Conservation (phyloP, 2,888 invertebrate genomes). For the Myopa tessellatipennis region DNA sequence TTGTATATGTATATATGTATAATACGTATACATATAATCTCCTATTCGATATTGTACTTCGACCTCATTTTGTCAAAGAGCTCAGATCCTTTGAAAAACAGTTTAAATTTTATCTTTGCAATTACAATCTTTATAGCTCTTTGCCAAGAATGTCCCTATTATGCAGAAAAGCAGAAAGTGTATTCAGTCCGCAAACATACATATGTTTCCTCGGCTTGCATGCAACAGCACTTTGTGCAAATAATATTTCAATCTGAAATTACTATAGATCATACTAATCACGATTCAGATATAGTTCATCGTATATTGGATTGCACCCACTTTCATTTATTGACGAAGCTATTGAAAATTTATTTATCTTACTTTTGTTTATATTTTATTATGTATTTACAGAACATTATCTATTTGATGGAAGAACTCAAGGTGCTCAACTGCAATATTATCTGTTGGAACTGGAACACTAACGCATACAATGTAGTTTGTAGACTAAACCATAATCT, state of each 20-base stretch:
- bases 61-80: too few relatives aligned
- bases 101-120: too few relatives aligned
- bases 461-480: conserved; percentile 62
- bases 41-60: background rate
- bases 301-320: background rate
- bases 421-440: conserved; percentile 69
- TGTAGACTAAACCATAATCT: conserved; percentile 58
- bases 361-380: background rate
- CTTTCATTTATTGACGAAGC: background rate
- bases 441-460: conserved; percentile 70
- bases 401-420: conserved; percentile 71
- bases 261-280: too few relatives aligned
- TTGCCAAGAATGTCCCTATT: too few relatives aligned
- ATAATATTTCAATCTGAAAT: too few relatives aligned
- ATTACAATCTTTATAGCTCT: too few relatives aligned
- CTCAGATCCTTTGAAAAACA: too few relatives aligned
- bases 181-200: too few relatives aligned
- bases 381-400: conserved; percentile 69
- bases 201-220: too few relatives aligned
- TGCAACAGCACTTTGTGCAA: too few relatives aligned
- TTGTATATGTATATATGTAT: conserved; percentile 46
- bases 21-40: background rate
- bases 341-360: background rate
- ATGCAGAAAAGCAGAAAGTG: too few relatives aligned
- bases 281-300: too few relatives aligned